A percentile compares a stretch with the other conserved stretches of the same genome.
Conservation (phyloP, 2,888 invertebrate genomes). For the Serripes groenlandicus region DNA sequence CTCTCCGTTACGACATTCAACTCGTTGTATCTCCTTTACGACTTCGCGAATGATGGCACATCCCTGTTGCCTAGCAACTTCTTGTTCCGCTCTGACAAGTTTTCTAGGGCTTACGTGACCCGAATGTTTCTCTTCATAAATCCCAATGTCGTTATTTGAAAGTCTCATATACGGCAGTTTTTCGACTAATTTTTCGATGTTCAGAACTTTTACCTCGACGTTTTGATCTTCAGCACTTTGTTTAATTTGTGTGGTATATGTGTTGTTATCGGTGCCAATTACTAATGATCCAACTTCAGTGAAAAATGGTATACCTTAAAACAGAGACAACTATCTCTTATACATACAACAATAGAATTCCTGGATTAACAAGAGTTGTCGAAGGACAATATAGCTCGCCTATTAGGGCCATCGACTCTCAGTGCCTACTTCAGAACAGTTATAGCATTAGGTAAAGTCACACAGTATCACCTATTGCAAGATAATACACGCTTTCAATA, state of each 20-base stretch:
- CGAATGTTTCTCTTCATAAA: conserved; percentile 39
- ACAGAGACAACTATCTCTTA: no score
- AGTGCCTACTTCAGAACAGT: no score
- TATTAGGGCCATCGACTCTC: no score
- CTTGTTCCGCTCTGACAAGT: conserved; percentile 63
- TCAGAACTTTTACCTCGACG: conserved; percentile 12
- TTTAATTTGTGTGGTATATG: conserved; percentile 20
- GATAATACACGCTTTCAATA: no score
- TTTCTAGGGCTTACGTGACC: conserved; percentile 67
- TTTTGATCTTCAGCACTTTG: conserved; percentile 28
- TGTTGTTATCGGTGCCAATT: conserved; percentile 39
- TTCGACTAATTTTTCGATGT: conserved; percentile 6
- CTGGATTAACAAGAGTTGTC: no score
- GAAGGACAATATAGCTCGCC: no score
- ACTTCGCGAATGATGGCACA: conserved; percentile 65
- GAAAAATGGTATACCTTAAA: conserved; percentile 67
- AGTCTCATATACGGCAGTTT: conserved; percentile 62
- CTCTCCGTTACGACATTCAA: conserved; percentile 1
- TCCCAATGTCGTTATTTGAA: conserved; percentile 41
- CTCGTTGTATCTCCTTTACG: conserved; percentile 35
- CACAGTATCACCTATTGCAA: no score
- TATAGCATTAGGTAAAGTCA: no score
- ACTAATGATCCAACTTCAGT: conserved; percentile 58
- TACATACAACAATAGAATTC: no score
- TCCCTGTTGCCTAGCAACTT: conserved; percentile 55